These are phyloP conservation scores for Girardia tigrina DNA, from an alignment of 2,888 invertebrate genomes.

Conservation along the genomic window DNA sequence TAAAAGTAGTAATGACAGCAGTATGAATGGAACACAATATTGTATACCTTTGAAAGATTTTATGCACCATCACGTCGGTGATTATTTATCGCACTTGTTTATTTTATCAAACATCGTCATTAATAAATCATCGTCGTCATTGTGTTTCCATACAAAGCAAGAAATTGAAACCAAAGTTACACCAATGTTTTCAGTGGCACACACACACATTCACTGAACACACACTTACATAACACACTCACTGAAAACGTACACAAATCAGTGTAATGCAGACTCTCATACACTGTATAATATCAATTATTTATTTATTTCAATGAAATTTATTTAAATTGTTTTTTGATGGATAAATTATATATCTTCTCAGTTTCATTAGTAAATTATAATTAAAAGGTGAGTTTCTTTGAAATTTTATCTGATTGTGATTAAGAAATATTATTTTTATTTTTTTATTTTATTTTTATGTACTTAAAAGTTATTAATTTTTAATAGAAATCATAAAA, in stretches of 20 bases:
- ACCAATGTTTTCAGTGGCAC: constrained; percentile 7
- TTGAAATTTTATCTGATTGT: not conserved
- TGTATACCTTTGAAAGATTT: too few relatives aligned
- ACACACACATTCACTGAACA: not conserved
- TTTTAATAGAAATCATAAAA: too few relatives aligned
- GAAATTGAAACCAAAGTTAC: constrained; percentile 11
- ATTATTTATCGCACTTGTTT: too few relatives aligned
- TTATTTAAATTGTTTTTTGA: not conserved
- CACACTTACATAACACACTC: not conserved
- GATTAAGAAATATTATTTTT: not conserved
- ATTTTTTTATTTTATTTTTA: not conserved
- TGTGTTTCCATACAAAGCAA: not conserved
- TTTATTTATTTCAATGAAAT: not conserved
- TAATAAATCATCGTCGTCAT: not conserved
- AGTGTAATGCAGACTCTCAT: not conserved
- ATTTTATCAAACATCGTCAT: too few relatives aligned
- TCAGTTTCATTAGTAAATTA: not conserved
- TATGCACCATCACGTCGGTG: too few relatives aligned
- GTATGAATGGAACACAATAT: too few relatives aligned
- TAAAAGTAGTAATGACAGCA: too few relatives aligned
- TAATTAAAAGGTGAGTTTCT: not conserved
- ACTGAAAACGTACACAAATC: not conserved
- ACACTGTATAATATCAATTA: not conserved
- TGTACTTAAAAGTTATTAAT: not conserved
- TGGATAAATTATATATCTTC: not conserved